A percentile compares a stretch with the other conserved stretches of the same genome.
phyloP scores from a whole-genome alignment of 2,113 vertebrate species.

The Cervus canadensis region DNA sequence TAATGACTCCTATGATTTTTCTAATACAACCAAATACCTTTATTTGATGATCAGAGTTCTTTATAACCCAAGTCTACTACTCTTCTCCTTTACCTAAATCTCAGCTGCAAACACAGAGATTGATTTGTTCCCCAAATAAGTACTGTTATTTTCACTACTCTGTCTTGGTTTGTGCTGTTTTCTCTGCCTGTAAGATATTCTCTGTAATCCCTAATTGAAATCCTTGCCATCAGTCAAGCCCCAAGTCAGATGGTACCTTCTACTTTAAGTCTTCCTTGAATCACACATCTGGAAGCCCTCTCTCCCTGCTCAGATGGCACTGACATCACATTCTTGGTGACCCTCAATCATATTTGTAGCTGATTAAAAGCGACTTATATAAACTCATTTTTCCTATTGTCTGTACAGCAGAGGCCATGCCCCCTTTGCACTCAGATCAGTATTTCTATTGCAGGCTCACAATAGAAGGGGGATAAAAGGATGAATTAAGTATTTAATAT shows the following conservation, averaged over 20 bases:
- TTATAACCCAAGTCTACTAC: not conserved
- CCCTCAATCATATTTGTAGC: not conserved
- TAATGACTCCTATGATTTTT: not conserved
- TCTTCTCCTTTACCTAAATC: not conserved
- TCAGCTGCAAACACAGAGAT: not conserved
- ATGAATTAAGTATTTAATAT: not conserved
- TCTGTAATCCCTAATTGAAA: not conserved
- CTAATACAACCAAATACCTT: not conserved
- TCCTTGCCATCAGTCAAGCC: not conserved
- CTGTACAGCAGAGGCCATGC: not conserved
- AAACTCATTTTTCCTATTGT: not conserved
- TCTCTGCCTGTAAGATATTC: not conserved
- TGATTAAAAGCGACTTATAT: not conserved
- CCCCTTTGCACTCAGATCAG: not conserved
- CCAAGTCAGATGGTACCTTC: not conserved
- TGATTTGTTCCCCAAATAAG: not conserved
- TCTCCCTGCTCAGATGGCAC: not conserved
- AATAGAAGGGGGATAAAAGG: not conserved
- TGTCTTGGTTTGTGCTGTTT: not conserved
- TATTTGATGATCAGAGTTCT: not conserved
- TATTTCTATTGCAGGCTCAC: not conserved
- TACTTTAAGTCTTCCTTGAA: not conserved
- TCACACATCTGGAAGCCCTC: not conserved
- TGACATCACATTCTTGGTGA: not conserved
- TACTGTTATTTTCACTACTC: not conserved